Conservation (phyloP, 2,797 vertebrate genomes). For the Rhinoraja longicauda region DNA sequence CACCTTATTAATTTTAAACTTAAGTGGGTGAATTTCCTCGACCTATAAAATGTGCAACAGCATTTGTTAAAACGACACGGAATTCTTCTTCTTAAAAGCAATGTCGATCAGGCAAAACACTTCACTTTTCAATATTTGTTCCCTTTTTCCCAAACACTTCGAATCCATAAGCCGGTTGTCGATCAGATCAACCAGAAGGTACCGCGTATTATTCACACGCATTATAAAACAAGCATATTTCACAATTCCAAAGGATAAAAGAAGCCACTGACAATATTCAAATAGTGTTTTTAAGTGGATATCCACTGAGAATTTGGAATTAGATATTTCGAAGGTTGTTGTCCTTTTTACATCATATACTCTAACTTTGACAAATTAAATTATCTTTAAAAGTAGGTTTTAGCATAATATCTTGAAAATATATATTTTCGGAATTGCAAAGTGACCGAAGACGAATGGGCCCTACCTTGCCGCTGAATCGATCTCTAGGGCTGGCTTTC, state of each 20-base stretch:
- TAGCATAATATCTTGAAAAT: neutral
- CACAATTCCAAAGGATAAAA: neutral
- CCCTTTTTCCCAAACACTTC: neutral
- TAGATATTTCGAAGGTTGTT: neutral
- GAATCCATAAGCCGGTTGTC: neutral
- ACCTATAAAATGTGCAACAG: neutral
- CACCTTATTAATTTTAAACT: neutral
- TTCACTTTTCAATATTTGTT: neutral
- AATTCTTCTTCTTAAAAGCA: neutral
- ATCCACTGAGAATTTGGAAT: neutral
- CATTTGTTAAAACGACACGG: neutral
- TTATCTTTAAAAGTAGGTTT: neutral
- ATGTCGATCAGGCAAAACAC: neutral
- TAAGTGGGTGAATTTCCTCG: neutral
- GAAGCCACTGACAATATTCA: neutral
- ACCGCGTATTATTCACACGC: neutral
- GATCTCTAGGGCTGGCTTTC: neutral
- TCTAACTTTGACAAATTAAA: conserved; percentile 33
- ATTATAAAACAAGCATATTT: neutral
- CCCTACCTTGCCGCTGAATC: conserved; percentile 15
- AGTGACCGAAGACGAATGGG: neutral
- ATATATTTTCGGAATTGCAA: neutral
- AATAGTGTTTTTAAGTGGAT: neutral
- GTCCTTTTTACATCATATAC: neutral
- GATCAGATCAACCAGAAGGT: neutral